Percentiles rank a stretch among this genome's conserved stretches.
Evolutionary conservation across 2,113 vertebrate species (phyloP).

Genomic region (Rhynchomys soricoides): DNA sequence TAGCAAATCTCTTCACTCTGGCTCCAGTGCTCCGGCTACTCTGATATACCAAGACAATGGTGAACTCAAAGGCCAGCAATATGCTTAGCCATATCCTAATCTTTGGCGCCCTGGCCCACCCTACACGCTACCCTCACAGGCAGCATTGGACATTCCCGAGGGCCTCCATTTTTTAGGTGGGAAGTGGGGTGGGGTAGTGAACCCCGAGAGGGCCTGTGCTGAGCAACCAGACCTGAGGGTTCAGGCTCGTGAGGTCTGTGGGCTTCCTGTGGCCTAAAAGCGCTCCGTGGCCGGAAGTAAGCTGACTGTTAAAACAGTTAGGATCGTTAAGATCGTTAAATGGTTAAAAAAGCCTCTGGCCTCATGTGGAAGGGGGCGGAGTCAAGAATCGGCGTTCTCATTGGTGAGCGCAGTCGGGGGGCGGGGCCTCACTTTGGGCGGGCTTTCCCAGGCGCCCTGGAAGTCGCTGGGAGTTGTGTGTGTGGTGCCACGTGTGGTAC

Average conservation of each 20-base stretch:
- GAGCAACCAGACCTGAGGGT: background rate
- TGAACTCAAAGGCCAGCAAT: too few species aligned
- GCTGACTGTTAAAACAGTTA: background rate
- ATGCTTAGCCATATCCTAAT: too few species aligned
- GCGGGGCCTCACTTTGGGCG: background rate
- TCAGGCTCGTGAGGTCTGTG: background rate
- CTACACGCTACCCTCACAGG: background rate
- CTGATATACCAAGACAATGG: too few species aligned
- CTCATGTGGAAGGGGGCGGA: fast-evolving
- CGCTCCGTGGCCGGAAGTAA: fast-evolving
- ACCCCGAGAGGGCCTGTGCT: fast-evolving
- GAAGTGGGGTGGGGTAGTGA: background rate
- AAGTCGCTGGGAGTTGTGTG: background rate
- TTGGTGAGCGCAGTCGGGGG: conserved; percentile 17
- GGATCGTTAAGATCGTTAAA: background rate
- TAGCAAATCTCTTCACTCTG: background rate
- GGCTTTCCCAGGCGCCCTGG: too few species aligned
- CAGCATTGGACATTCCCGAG: too few species aligned
- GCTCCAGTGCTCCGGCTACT: background rate
- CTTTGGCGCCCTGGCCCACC: background rate
- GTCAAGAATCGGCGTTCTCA: background rate
- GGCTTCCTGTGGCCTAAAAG: fast-evolving
- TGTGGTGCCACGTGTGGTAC: background rate
- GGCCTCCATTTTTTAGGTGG: background rate
- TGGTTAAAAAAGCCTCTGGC: background rate